Conservation (phyloP, 1,140 invertebrate species). For the Ceratoteleas bidentatus region DNA sequence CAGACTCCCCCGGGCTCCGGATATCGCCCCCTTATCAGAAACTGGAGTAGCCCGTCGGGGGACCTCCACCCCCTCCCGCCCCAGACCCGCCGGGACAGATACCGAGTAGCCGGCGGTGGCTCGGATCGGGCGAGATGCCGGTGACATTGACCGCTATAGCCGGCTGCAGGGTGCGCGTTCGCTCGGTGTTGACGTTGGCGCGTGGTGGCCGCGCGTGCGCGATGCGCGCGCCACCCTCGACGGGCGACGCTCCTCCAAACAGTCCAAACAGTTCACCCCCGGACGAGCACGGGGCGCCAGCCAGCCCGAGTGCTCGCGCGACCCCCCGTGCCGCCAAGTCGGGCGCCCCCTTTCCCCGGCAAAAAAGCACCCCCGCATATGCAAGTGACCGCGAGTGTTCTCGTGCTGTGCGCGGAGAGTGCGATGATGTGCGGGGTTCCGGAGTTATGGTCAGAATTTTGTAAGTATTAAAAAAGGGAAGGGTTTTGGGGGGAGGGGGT, state of each 20-base stretch:
- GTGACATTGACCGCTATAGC: slow-evolving; percentile 77
- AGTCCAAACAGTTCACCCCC: slow-evolving; percentile 76
- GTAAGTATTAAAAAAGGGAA: no score
- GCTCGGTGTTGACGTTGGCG: slow-evolving; percentile 65
- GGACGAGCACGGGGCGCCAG: slow-evolving; percentile 73
- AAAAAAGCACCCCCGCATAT: no score
- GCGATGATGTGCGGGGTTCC: no score
- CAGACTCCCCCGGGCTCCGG: no score
- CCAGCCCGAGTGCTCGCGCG: no score
- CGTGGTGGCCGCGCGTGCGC: slow-evolving; percentile 73
- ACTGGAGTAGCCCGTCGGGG: slow-evolving; percentile 33
- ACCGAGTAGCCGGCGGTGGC: slow-evolving; percentile 17
- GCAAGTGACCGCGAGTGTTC: no score
- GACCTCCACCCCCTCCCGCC: no score
- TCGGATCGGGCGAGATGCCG: slow-evolving; percentile 69
- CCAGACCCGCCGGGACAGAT: slow-evolving; percentile 16
- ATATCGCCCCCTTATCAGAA: slow-evolving; percentile 65
- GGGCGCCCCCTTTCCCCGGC: no score
- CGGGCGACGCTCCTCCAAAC: slow-evolving; percentile 71
- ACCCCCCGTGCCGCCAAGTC: no score
- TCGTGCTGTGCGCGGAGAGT: no score
- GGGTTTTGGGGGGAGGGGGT: no score
- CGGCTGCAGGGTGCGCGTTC: slow-evolving; percentile 58
- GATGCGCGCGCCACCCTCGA: slow-evolving; percentile 50
- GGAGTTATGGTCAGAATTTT: no score